These are phyloP conservation scores for Australoheros scitulus DNA, from an alignment of 2,113 vertebrate genomes.

Conservation along the genomic window DNA sequence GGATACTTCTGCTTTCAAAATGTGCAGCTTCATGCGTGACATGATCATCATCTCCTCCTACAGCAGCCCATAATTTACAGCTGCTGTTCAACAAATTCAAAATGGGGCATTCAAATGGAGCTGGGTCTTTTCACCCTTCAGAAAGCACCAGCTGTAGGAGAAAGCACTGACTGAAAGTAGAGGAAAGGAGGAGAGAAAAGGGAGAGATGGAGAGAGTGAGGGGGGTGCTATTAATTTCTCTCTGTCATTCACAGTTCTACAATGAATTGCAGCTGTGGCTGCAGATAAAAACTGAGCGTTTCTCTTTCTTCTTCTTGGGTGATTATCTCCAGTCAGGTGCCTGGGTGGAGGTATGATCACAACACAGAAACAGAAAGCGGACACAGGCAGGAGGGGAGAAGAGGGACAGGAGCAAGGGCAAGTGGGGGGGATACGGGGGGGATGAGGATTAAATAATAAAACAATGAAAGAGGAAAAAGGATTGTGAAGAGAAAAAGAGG, in stretches of 20 bases:
- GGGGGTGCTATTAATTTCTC: constrained; percentile 61
- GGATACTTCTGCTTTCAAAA: background rate
- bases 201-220: background rate
- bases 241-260: constrained; percentile 65
- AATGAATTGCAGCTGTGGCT: constrained; percentile 83
- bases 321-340: constrained; percentile 77
- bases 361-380: constrained; percentile 36
- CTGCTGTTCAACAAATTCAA: constrained; percentile 41
- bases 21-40: background rate
- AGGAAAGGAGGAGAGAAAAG: constrained; percentile 6
- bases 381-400: background rate
- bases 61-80: constrained; percentile 34
- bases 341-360: constrained; percentile 71
- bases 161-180: constrained; percentile 55
- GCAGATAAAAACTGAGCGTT: constrained; percentile 75
- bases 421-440: background rate
- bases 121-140: constrained; percentile 54
- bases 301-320: constrained; percentile 56
- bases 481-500: background rate
- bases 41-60: constrained; percentile 1
- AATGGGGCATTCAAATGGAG: constrained; percentile 50
- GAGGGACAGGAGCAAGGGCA: background rate
- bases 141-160: constrained; percentile 67
- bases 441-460: background rate
- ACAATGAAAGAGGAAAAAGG: background rate